Conservation (phyloP, 2,797 vertebrate genomes). For the Varecia variegata region DNA sequence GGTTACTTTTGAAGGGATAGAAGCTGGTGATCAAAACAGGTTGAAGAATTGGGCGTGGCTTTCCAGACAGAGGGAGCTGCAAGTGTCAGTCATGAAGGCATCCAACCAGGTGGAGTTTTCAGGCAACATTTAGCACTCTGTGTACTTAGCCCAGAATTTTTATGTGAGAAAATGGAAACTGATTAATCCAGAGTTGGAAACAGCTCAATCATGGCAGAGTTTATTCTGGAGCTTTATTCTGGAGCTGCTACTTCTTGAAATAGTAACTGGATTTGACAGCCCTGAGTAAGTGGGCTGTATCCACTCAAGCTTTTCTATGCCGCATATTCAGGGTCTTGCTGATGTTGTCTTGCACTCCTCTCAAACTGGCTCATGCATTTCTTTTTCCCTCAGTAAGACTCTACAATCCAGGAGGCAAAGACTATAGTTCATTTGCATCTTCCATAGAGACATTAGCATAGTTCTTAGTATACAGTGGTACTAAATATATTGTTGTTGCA, state of each 20-base stretch:
- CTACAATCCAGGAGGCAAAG: background rate
- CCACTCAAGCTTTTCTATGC: background rate
- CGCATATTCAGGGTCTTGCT: background rate
- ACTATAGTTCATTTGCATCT: background rate
- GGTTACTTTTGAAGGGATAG: background rate
- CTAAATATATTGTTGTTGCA: background rate
- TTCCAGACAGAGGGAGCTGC: background rate
- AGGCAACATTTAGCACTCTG: background rate
- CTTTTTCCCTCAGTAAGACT: background rate
- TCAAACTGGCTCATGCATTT: background rate
- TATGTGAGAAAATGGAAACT: background rate
- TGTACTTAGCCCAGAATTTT: background rate
- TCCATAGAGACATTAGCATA: background rate
- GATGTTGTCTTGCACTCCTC: background rate
- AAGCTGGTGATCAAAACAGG: background rate
- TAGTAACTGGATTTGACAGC: background rate
- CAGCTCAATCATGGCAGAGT: background rate
- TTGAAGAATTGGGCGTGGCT: background rate
- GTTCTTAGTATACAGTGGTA: background rate
- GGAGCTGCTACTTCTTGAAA: background rate
- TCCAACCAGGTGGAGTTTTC: background rate
- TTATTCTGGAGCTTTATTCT: background rate
- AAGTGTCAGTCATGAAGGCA: background rate
- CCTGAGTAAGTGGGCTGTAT: background rate
- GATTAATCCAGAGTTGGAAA: background rate